phyloP scores from a whole-genome alignment of 2,113 vertebrate species.

The Paradoxurus hermaphroditus region DNA sequence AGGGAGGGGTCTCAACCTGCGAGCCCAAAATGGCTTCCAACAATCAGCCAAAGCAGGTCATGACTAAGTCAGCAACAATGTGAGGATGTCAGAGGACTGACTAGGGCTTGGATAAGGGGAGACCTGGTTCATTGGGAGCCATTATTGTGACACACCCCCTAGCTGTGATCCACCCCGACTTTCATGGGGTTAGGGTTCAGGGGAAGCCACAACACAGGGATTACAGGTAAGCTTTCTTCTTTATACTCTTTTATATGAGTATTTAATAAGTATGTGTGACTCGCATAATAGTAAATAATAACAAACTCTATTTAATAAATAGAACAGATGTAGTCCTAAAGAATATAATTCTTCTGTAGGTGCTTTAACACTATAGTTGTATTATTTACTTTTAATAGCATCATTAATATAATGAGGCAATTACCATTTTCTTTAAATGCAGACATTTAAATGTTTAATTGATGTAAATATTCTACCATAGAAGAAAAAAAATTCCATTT shows the following conservation, averaged over 20 bases:
- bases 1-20: too few relatives aligned
- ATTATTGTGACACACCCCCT: not conserved
- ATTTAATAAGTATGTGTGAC: not conserved
- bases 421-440: not conserved
- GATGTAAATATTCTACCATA: not conserved
- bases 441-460: conserved; percentile 10
- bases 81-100: not conserved
- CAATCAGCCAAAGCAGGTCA: not conserved
- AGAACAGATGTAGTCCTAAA: not conserved
- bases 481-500: not conserved
- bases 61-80: not conserved
- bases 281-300: not conserved
- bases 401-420: not conserved
- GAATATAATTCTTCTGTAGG: not conserved
- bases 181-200: not conserved
- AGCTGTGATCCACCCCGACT: not conserved
- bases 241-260: not conserved
- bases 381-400: conserved; percentile 3
- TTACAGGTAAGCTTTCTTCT: not conserved
- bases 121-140: not conserved
- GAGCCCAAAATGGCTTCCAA: too few relatives aligned
- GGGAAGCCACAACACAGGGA: not conserved
- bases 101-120: not conserved
- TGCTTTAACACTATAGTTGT: not conserved
- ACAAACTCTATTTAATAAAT: not conserved